These are phyloP conservation scores for Orthonevra nobilis DNA, from an alignment of 2,888 invertebrate genomes.

Conservation along the genomic window DNA sequence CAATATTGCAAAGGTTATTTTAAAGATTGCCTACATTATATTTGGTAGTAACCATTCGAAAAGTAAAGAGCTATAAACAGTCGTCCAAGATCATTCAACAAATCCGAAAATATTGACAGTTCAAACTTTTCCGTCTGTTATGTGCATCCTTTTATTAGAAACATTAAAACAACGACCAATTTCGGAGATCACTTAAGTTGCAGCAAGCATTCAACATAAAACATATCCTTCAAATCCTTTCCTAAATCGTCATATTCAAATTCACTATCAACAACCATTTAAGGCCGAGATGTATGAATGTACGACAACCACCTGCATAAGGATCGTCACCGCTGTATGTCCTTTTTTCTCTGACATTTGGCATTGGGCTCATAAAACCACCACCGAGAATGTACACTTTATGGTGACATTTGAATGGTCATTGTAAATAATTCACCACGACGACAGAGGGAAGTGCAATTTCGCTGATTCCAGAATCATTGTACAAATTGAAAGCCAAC, in stretches of 20 bases:
- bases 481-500: conserved; percentile 61
- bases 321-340: conserved; percentile 42
- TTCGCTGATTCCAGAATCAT: conserved; percentile 57
- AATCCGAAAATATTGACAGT: too few relatives aligned
- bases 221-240: too few relatives aligned
- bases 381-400: conserved; percentile 51
- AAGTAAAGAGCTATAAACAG: too few relatives aligned
- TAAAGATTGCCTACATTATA: too few relatives aligned
- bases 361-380: conserved; percentile 59
- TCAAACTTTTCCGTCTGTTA: too few relatives aligned
- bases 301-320: conserved; percentile 53
- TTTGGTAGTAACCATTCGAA: too few relatives aligned
- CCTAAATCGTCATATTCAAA: conserved; percentile 36
- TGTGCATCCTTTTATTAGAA: too few relatives aligned
- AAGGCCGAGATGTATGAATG: neutral
- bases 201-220: too few relatives aligned
- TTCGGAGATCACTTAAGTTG: too few relatives aligned
- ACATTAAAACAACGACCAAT: too few relatives aligned
- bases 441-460: conserved; percentile 23
- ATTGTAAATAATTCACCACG: conserved; percentile 62
- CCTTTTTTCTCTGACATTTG: conserved; percentile 43
- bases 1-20: too few relatives aligned
- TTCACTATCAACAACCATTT: conserved; percentile 13
- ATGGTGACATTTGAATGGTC: conserved; percentile 43
- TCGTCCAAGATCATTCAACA: too few relatives aligned